Percentiles rank a stretch among this genome's conserved stretches.
phyloP scores from a whole-genome alignment of 2,888 invertebrate genomes.

The Nowickia ferox region DNA sequence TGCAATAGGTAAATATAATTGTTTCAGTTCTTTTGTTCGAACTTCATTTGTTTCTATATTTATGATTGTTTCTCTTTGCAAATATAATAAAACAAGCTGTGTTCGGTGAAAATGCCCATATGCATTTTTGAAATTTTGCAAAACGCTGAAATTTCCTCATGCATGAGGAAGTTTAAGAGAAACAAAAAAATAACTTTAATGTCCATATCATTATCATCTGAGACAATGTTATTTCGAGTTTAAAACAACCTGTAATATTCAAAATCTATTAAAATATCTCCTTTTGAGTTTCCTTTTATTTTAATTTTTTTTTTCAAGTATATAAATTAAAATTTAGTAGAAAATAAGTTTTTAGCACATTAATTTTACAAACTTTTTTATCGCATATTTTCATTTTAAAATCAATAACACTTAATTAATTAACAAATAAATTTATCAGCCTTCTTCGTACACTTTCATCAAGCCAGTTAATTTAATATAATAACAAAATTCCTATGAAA shows the following conservation, averaged over 20 bases:
- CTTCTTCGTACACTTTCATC: background rate
- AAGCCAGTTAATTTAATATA: background rate
- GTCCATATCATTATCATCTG: conserved; percentile 36
- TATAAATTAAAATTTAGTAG: conserved; percentile 14
- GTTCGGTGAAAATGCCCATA: too few species aligned
- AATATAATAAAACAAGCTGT: too few species aligned
- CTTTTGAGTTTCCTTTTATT: background rate
- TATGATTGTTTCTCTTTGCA: too few species aligned
- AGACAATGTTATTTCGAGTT: conserved; percentile 48
- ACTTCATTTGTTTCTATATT: too few species aligned
- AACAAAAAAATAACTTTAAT: too few species aligned
- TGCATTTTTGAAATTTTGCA: too few species aligned
- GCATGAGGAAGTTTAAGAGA: too few species aligned
- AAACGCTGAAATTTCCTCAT: too few species aligned
- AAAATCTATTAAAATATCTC: background rate
- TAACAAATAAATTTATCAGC: conserved; percentile 5
- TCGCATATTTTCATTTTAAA: conserved; percentile 10
- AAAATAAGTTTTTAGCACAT: conserved; percentile 12
- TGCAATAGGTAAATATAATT: too few species aligned
- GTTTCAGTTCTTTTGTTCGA: too few species aligned
- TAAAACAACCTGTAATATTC: conserved; percentile 52
- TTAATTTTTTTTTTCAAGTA: background rate
- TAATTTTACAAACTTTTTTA: conserved; percentile 23
- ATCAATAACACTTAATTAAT: conserved; percentile 30
- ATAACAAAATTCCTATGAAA: conserved; percentile 17